Evolutionary conservation across 2,888 invertebrate species (phyloP).

Genomic region (Eremobia ochroleuca): DNA sequence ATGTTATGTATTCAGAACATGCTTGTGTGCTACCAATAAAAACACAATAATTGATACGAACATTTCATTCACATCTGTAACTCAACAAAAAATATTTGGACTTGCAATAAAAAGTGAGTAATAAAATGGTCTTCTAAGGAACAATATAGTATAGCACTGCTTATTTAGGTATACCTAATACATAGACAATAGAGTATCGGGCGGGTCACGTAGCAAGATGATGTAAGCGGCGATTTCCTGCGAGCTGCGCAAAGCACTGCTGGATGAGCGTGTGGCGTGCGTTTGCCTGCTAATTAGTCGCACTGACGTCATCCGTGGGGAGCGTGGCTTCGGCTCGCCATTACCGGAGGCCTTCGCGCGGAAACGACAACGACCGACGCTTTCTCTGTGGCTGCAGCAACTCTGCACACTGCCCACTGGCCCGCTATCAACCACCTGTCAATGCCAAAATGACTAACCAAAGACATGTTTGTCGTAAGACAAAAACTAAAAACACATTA

Average conservation of each 20-base stretch:
- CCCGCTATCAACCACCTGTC: conserved; percentile 73
- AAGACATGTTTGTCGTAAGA: conserved; percentile 14
- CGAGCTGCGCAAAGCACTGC: conserved; percentile 77
- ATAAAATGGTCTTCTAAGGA: conserved; percentile 44
- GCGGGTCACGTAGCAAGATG: conserved; percentile 82
- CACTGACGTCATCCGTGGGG: conserved; percentile 86
- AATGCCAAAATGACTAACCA: conserved; percentile 70
- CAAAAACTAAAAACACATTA: conserved; percentile 10
- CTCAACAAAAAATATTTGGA: conserved; percentile 16
- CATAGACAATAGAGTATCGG: conserved; percentile 78
- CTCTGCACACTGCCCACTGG: conserved; percentile 71
- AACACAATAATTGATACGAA: conserved; percentile 6
- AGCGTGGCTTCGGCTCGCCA: conserved; percentile 81
- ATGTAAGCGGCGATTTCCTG: conserved; percentile 89
- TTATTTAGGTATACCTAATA: conserved; percentile 61
- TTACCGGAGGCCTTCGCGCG: conserved; percentile 88
- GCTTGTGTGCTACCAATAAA: conserved; percentile 18
- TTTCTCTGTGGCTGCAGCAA: conserved; percentile 83
- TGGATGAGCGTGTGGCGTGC: conserved; percentile 80
- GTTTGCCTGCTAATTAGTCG: conserved; percentile 86
- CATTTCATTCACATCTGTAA: conserved; percentile 16
- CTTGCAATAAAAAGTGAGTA: conserved; percentile 30
- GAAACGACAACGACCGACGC: conserved; percentile 90
- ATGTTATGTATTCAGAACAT: conserved; percentile 40
- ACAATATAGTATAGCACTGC: conserved; percentile 57